Conservation (phyloP, 2,797 vertebrate genomes). For the Danio jaintianensis region DNA sequence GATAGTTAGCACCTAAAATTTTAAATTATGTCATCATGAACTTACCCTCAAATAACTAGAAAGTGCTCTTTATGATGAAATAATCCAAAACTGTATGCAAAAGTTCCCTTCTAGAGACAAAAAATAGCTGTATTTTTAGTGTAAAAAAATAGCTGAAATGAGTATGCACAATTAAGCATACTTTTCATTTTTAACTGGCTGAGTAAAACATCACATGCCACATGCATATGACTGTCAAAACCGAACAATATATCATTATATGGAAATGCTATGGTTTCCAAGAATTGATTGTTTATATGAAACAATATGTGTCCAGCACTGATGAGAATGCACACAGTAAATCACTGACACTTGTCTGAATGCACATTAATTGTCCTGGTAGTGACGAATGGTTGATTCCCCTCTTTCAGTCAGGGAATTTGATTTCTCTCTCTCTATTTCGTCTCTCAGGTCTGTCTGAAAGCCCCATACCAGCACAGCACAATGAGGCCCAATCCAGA, state of each 20-base stretch:
- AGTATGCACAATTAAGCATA: no score
- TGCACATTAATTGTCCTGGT: slow-evolving; percentile 5
- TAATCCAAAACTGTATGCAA: no score
- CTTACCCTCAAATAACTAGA: no score
- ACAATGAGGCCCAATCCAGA: slow-evolving; percentile 50
- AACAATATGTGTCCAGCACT: background rate
- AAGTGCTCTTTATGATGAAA: no score
- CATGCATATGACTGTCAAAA: background rate
- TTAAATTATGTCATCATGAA: no score
- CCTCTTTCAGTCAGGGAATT: slow-evolving; percentile 21
- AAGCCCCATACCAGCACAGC: slow-evolving; percentile 37
- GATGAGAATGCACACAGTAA: background rate
- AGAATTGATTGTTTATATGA: background rate
- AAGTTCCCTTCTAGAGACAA: no score
- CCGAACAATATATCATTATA: background rate
- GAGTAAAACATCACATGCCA: background rate
- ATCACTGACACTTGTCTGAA: slow-evolving; percentile 1
- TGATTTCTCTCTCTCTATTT: background rate
- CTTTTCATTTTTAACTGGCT: no score
- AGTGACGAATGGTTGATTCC: background rate
- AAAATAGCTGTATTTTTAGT: no score
- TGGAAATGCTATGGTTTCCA: background rate
- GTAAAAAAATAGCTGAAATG: no score
- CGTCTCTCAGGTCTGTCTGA: slow-evolving; percentile 41
- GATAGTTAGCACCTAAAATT: no score